Conservation (phyloP, 2,113 vertebrate species). For the Equus przewalskii region DNA sequence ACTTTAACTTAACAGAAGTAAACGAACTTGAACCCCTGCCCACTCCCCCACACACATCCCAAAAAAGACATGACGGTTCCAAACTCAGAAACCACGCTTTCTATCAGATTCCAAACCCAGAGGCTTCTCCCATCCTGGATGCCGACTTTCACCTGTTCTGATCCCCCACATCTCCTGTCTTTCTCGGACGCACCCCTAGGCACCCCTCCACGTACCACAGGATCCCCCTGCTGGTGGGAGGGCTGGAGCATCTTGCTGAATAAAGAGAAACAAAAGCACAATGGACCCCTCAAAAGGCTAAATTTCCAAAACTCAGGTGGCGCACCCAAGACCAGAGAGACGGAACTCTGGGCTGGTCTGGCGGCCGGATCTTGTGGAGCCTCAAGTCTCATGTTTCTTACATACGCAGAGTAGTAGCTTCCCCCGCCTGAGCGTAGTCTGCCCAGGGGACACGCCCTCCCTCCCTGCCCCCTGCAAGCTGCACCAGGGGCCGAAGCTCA, state of each 20-base stretch:
- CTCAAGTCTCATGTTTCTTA: neutral
- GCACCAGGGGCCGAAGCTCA: neutral
- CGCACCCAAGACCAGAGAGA: neutral
- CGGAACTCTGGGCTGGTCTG: rapidly evolving
- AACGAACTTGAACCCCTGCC: constrained; percentile 24
- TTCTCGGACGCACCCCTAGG: neutral
- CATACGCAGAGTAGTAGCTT: rapidly evolving
- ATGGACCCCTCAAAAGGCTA: neutral
- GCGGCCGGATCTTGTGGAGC: rapidly evolving
- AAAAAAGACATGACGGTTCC: neutral
- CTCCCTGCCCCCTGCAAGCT: neutral
- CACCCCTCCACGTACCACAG: rapidly evolving
- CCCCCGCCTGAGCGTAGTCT: neutral
- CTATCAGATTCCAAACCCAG: neutral
- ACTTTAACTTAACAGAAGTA: neutral
- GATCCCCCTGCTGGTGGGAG: neutral
- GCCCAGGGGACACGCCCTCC: neutral
- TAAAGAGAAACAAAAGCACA: neutral
- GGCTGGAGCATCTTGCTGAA: neutral
- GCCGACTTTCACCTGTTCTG: neutral
- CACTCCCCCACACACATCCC: neutral
- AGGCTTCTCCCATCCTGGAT: neutral
- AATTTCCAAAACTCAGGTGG: neutral
- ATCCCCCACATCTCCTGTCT: rapidly evolving
- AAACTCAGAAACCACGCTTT: neutral